Base-by-base conservation (phyloP, 2,888 invertebrate genomes). In the Palloptera scutellata region DNA sequence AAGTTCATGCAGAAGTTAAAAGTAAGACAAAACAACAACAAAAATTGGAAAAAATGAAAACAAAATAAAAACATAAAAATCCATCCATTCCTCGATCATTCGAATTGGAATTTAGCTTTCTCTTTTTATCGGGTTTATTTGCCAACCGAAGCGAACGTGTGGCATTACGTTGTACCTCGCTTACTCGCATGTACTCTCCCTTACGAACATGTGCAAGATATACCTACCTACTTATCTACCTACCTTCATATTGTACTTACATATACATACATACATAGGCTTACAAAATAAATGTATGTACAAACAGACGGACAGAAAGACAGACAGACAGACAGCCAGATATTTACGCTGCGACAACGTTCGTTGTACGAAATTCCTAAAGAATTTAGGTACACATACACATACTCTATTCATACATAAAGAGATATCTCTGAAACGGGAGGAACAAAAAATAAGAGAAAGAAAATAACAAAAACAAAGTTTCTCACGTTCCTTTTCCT, bases 401-500 rank as follows among this genome's bases (percentile, higher is more conserved):
- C 68, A 71, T 66, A 72, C 59, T 54, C 64, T 42, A 61, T 43
- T 15, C 41, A 19, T 57, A 20, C 52, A 51, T 61, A 64, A 30
- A 52, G 59, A 64, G 66, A 48, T 65, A 67, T 65, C 30, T 30
- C 67, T 63, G 41, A 69, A 69, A 69, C 65, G 66, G 55, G 57
- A 51, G 68, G 30, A 2, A 51, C 55, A 61, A 67, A 60, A 66
- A 45, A 43, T 3, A 64, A 53, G 65, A 57, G 65, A 57, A 42
- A 78, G 75, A 79, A 79, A 77, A 80, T 77, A 81, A 82, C 77
- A 80, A 81, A 81, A 82, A 82, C 82, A 81, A 82, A 81, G 80
- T 82, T 81, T 81, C 81, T 81, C 81, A 81, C 81, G 81, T 82
- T 81, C 81, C 79, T 81, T 78, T 82, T 81, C 81, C 82, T 78